These are phyloP conservation scores for Burhinus oedicnemus DNA, from an alignment of 2,113 vertebrate species.

Conservation along the genomic window DNA sequence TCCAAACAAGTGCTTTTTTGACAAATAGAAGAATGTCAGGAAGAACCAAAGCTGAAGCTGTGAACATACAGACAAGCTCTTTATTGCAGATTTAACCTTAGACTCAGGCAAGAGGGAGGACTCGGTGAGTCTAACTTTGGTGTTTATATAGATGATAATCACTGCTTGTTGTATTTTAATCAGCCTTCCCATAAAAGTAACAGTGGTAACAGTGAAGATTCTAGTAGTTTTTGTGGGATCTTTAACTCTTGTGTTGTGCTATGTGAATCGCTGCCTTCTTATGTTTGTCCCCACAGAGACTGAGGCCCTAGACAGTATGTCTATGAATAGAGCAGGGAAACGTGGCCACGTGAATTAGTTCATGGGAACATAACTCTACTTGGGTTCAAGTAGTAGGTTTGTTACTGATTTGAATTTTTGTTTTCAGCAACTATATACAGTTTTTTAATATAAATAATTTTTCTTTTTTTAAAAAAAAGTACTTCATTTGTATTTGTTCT, in stretches of 20 bases:
- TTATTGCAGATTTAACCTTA: not conserved
- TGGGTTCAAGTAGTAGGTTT: not conserved
- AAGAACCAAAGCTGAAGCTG: not conserved
- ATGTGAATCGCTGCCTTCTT: not conserved
- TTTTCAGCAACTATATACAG: not conserved
- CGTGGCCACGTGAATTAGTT: not conserved
- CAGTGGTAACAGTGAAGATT: not conserved
- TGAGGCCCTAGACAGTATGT: not conserved
- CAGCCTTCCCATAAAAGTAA: not conserved
- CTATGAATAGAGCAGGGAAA: not conserved
- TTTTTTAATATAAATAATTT: not conserved
- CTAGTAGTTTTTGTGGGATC: not conserved
- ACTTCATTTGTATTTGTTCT: not conserved
- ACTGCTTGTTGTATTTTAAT: not conserved
- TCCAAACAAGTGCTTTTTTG: not conserved
- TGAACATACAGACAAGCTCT: not conserved
- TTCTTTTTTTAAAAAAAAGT: not conserved
- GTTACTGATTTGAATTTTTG: not conserved
- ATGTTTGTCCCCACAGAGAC: not conserved
- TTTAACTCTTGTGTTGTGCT: not conserved
- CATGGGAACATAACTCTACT: not conserved
- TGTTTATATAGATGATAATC: not conserved
- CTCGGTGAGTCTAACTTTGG: not conserved
- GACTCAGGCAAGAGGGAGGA: not conserved
- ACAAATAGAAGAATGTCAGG: not conserved